Evolutionary conservation across 2,797 vertebrate genomes (phyloP).

Genomic region (Synaphobranchus kaupii): DNA sequence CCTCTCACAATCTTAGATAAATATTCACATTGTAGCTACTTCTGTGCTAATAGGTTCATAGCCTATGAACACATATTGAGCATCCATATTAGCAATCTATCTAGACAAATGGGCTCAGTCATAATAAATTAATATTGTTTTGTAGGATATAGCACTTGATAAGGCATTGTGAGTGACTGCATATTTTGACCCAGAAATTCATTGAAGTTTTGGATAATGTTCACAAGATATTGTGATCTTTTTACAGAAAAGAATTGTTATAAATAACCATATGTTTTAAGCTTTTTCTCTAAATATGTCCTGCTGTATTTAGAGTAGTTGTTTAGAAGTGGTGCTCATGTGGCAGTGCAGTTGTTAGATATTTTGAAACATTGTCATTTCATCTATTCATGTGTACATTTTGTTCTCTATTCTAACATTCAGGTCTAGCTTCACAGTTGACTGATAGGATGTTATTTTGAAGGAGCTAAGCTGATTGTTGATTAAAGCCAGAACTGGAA

Average conservation of each 20-base stretch:
- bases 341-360: neutral
- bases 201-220: constrained; percentile 10
- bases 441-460: neutral
- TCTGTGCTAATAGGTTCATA: neutral
- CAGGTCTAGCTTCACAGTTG: neutral
- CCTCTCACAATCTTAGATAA: neutral
- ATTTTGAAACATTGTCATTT: constrained; percentile 13
- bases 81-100: neutral
- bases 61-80: neutral
- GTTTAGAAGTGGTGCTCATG: neutral
- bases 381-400: neutral
- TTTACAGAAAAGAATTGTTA: neutral
- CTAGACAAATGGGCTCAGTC: neutral
- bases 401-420: constrained; percentile 5
- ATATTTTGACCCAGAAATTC: neutral
- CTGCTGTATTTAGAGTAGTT: neutral
- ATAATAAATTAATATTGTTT: neutral
- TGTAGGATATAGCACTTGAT: neutral
- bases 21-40: neutral
- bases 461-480: neutral
- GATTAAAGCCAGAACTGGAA: constrained; percentile 3
- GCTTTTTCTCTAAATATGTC: neutral
- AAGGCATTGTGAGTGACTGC: neutral
- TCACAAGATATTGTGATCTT: neutral
- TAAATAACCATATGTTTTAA: neutral